Conservation (phyloP, 2,113 vertebrate species). For the Xenopus borealis region DNA sequence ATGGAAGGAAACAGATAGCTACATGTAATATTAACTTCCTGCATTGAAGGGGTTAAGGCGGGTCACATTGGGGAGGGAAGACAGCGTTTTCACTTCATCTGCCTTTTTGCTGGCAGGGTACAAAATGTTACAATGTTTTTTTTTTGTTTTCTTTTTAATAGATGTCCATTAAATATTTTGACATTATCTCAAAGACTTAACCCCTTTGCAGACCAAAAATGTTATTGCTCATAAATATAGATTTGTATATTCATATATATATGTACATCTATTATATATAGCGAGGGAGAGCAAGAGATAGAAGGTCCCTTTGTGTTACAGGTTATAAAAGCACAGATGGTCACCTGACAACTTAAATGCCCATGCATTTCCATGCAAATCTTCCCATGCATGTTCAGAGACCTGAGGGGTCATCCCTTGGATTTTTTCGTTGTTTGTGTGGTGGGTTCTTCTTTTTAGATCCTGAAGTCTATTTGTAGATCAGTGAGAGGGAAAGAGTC, state of each 20-base stretch:
- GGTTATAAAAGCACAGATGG: slow-evolving; percentile 43
- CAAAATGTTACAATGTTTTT: slow-evolving; percentile 19
- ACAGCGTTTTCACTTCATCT: slow-evolving; percentile 26
- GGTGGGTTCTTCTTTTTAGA: background rate
- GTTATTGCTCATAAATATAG: slow-evolving; percentile 48
- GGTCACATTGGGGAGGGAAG: slow-evolving; percentile 23
- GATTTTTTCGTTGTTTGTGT: background rate
- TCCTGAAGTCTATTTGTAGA: slow-evolving; percentile 15
- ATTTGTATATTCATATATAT: slow-evolving; percentile 42
- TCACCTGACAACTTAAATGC: slow-evolving; percentile 46
- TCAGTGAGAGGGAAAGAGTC: background rate
- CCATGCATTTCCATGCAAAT: slow-evolving; percentile 45
- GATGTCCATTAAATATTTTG: slow-evolving; percentile 24
- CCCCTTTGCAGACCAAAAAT: slow-evolving; percentile 35
- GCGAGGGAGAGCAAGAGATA: background rate
- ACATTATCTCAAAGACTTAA: slow-evolving; percentile 27
- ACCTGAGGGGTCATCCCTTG: slow-evolving; percentile 23
- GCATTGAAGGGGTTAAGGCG: slow-evolving; percentile 34
- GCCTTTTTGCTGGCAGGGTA: slow-evolving; percentile 19
- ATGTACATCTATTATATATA: slow-evolving; percentile 41
- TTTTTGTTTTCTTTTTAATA: background rate
- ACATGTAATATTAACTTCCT: slow-evolving; percentile 33
- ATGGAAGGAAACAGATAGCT: slow-evolving; percentile 10
- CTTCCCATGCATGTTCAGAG: slow-evolving; percentile 36
- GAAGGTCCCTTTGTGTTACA: slow-evolving; percentile 31